Base-by-base conservation (phyloP, 1,140 invertebrate species). In the Mesaphorura yosii region DNA sequence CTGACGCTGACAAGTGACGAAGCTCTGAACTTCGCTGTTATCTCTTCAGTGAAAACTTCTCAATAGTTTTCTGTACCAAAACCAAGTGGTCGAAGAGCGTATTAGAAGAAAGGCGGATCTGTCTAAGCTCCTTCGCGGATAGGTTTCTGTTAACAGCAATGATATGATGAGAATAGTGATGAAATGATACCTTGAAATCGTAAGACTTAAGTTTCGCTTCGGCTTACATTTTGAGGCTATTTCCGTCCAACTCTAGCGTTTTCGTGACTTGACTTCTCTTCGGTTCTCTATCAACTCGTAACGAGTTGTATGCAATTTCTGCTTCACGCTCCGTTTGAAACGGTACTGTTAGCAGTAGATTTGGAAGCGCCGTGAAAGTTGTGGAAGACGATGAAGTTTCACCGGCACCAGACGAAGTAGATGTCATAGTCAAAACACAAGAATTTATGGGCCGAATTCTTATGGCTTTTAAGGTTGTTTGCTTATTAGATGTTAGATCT, bases 231-330 rank as follows among this genome's bases (percentile, higher is more conserved):
- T 75, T 70, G 20, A 86, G 64, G 49, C 70, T 64, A 62, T 78
- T 78, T 7, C 72, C 70, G 15, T 79, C 67, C 2, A 80, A 47
- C n/a, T 54, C 60, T 15, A 88, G 67, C n/a, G 66, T 65, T 66
- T 82, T 86, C n/a, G 64, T 70, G 2, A 81, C 76, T 58, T 73
- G 73, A 64, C 81, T 79, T 62, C 82, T 70, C 63, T 76, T 78
- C 3, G 85, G 85, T 68, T 88, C 85, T 37, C 71, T 59, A 67
- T 88, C 86, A 10, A 89, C 83, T 66, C 73, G 73, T 7, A 89
- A 66, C 6, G 83, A 79, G 62, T 83, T 77, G 67, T 77, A 83
- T 17, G 73, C 82, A 61, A 88, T 80, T 66, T 81, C 73, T 12
- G 85, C 85, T 64, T 81, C 71, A 61, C 73, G 65, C 12, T 65